Percentiles rank a stretch among this genome's conserved stretches.
phyloP scores from a whole-genome alignment of 2,888 invertebrate genomes.

The Neelides folsomi region DNA sequence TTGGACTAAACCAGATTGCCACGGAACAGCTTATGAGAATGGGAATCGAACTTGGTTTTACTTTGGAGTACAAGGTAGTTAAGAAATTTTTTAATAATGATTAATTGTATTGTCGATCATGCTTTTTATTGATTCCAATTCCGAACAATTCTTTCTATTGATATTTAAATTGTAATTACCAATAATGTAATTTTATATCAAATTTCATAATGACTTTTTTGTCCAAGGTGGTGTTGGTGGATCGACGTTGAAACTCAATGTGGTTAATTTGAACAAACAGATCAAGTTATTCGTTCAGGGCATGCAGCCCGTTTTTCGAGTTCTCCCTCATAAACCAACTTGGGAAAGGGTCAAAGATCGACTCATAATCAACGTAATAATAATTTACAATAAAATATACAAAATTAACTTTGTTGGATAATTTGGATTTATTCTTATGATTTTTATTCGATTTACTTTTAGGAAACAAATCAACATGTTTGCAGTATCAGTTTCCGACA shows the following conservation, averaged over 20 bases:
- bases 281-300: conserved; percentile 83
- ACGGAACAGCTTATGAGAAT: conserved; percentile 74
- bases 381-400: neutral
- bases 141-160: neutral
- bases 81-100: neutral
- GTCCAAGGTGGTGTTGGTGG: conserved; percentile 34
- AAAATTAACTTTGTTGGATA: neutral
- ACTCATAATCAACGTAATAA: conserved; percentile 23
- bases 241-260: conserved; percentile 56
- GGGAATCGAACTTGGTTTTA: conserved; percentile 86
- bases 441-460: conserved; percentile 32
- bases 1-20: conserved; percentile 82
- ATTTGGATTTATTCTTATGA: too few relatives aligned
- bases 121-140: neutral
- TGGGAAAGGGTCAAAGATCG: conserved; percentile 53
- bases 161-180: too few relatives aligned
- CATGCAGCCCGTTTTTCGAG: conserved; percentile 67
- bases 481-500: conserved; percentile 63
- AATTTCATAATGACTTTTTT: neutral
- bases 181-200: neutral
- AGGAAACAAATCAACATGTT: conserved; percentile 56
- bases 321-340: conserved; percentile 59
- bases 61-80: conserved; percentile 57
- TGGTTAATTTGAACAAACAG: conserved; percentile 78
- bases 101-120: neutral